These are phyloP conservation scores for Leucophenga maculata DNA, from an alignment of 2,888 invertebrate species.

Conservation along the genomic window DNA sequence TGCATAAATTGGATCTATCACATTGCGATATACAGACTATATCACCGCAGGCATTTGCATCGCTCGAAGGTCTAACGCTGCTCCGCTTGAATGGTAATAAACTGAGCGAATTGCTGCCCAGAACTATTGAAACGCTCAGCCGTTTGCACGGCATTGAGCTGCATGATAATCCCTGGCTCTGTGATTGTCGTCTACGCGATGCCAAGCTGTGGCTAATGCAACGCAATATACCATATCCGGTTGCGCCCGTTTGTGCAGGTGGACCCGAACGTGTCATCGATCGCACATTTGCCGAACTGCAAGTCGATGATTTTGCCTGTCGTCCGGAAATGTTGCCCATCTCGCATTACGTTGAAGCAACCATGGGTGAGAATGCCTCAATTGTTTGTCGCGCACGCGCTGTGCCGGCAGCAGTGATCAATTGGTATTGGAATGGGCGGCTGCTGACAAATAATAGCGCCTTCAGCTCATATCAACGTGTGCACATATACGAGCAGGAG, in stretches of 20 bases:
- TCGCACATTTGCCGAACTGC: conserved; percentile 82
- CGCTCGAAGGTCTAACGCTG: conserved; percentile 82
- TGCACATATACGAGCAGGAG: conserved; percentile 81
- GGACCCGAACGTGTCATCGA: conserved; percentile 81
- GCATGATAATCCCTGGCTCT: conserved; percentile 91
- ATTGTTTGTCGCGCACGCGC: conserved; percentile 87
- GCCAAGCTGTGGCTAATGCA: conserved; percentile 87
- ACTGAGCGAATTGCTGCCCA: conserved; percentile 80
- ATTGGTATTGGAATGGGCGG: conserved; percentile 91
- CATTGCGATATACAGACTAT: conserved; percentile 86
- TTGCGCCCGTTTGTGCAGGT: conserved; percentile 83
- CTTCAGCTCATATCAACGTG: conserved; percentile 84
- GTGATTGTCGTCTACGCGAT: conserved; percentile 87
- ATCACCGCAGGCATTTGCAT: conserved; percentile 83
- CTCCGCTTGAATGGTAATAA: conserved; percentile 88
- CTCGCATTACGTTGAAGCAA: conserved; percentile 83
- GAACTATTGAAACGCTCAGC: conserved; percentile 82
- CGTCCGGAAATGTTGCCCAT: conserved; percentile 85
- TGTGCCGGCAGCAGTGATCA: conserved; percentile 84
- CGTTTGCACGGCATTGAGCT: conserved; percentile 86
- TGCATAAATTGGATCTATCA: conserved; percentile 88
- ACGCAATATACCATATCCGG: conserved; percentile 83
- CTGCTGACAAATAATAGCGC: conserved; percentile 83
- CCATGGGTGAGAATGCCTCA: conserved; percentile 88
- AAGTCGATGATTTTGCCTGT: conserved; percentile 89